These are phyloP conservation scores for Amiota minor DNA, from an alignment of 2,888 invertebrate genomes.

Conservation along the genomic window DNA sequence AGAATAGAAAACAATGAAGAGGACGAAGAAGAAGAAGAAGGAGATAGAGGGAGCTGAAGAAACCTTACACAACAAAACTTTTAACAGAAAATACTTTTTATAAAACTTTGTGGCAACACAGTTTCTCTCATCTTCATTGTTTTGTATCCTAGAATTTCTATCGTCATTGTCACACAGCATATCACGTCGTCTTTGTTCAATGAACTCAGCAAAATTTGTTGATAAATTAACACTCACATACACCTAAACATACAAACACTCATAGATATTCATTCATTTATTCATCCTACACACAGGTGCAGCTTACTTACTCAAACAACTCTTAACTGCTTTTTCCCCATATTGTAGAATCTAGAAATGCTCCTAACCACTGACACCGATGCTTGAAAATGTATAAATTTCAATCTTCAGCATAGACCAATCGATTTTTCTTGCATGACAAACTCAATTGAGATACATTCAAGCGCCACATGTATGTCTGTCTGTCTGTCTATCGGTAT, in stretches of 20 bases:
- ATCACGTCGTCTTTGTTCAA: slow-evolving; percentile 28
- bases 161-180: no score
- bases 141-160: no score
- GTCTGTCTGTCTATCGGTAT: background rate
- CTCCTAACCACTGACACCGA: background rate
- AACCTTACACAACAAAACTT: no score
- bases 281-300: background rate
- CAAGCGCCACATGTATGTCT: background rate
- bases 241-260: background rate
- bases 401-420: background rate
- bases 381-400: background rate
- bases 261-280: background rate
- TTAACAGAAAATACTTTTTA: no score
- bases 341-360: no score
- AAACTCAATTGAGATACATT: slow-evolving; percentile 8
- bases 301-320: background rate
- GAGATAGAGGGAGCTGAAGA: no score
- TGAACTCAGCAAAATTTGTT: slow-evolving; percentile 49
- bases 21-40: no score
- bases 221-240: slow-evolving; percentile 60
- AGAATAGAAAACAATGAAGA: no score
- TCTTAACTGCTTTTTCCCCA: no score
- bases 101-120: background rate
- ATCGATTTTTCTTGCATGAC: slow-evolving; percentile 5
- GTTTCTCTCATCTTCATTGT: background rate